Evolutionary conservation across 2,888 invertebrate genomes (phyloP).

Genomic region (Netelia fuscicornis): DNA sequence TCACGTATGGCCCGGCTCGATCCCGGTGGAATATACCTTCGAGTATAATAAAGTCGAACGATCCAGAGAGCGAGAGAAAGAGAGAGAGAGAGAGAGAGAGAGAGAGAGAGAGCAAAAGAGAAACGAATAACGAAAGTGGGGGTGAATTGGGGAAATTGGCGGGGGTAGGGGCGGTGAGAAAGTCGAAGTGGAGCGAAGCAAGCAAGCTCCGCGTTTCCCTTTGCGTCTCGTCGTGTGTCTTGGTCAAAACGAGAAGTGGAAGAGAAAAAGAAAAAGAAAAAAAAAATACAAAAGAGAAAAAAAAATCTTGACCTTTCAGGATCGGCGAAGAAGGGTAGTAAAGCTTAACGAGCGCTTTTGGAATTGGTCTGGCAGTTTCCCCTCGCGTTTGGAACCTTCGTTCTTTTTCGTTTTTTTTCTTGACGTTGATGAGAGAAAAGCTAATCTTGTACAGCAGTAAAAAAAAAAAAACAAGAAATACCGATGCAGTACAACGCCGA

Average conservation of each 20-base stretch:
- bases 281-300: constrained; percentile 3
- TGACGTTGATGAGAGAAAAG: constrained; percentile 32
- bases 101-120: constrained; percentile 3
- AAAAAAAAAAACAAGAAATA: constrained; percentile 5
- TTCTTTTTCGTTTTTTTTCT: background rate
- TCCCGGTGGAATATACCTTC: constrained; percentile 43
- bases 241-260: constrained; percentile 37
- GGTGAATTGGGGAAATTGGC: background rate
- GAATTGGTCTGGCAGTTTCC: constrained; percentile 77
- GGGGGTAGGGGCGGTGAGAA: too few relatives aligned
- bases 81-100: background rate
- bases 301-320: constrained; percentile 78
- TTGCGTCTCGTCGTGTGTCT: constrained; percentile 14
- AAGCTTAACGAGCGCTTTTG: constrained; percentile 79
- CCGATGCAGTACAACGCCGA: background rate
- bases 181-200: constrained; percentile 13
- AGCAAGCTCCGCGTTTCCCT: background rate
- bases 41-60: constrained; percentile 44
- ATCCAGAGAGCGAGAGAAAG: constrained; percentile 12
- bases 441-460: constrained; percentile 5
- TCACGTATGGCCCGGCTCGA: constrained; percentile 27
- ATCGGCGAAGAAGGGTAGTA: constrained; percentile 66
- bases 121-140: constrained; percentile 19
- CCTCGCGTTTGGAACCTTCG: background rate
- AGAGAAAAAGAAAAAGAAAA: background rate